Base-by-base conservation (phyloP, 2,113 vertebrate species). In the Gracilinanus agilis region DNA sequence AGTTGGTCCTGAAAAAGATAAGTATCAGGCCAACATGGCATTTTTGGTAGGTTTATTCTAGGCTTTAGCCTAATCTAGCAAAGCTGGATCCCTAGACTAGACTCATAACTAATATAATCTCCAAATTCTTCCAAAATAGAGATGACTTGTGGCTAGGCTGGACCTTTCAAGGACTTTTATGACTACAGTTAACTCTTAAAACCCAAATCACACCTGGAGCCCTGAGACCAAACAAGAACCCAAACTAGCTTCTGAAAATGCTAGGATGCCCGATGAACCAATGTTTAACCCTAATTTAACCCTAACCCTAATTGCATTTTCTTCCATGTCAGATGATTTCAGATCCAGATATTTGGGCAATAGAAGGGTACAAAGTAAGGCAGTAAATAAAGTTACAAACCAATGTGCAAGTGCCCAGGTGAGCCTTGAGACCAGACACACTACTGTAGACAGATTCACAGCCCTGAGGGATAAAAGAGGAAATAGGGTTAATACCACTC, bases 361-460 rank as follows among this genome's bases (percentile, higher is more conserved):
- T 0, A 83, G 67, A 2, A 83, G 58, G 27, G 88, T 19, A 89
- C 53, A 67, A 21, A 16, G 92, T 93, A 94, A 93, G 34, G 90
- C 0, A 97, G 44, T 23, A 90, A 94, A 40, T 55, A 95, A 98
- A 94, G 58, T 91, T 98, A 98, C 98, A 58, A 98, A 99, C 99
- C 99, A 98, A 98, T 34, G 99, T 99, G 96, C 99, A 99, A 0
- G 99, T 99, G 94, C 99, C 99, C 10, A 99, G 99, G 96, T 99
- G 99, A 98, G 99, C 99, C 94, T 99, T 99, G 89, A 99, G 99
- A 96, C 99, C 99, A 2, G 99, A 99, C 92, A 99, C 99, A 53
- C 99, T 99, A 97, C 99, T 99, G 96, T 99, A 99, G 83, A 99
- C 99, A 97, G 99, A 99, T 94, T 98, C 98, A 96, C 99, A 99